phyloP scores from a whole-genome alignment of 2,888 invertebrate species.

The Pseudoips prasinana region DNA sequence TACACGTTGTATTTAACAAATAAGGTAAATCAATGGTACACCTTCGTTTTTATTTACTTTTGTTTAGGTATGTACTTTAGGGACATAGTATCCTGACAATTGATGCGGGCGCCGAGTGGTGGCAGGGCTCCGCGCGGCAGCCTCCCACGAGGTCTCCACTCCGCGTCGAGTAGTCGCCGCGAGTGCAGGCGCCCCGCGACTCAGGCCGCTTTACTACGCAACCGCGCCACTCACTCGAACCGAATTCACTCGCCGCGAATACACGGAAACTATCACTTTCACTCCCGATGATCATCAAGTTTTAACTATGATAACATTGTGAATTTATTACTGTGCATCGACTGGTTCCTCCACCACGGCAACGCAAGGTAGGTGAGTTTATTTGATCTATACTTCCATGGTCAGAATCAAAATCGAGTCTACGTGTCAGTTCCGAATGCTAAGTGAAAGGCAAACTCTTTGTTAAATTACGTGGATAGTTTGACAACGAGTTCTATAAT shows the following conservation, averaged over 20 bases:
- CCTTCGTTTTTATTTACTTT: too few species aligned
- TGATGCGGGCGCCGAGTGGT: slow-evolving; percentile 2
- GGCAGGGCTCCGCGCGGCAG: neutral
- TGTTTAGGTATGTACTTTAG: too few species aligned
- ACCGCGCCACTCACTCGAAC: slow-evolving; percentile 49
- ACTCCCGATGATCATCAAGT: slow-evolving; percentile 44
- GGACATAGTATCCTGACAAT: too few species aligned
- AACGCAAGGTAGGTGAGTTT: slow-evolving; percentile 57
- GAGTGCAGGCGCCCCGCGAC: slow-evolving; percentile 56
- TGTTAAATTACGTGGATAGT: slow-evolving; percentile 64
- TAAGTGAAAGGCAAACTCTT: slow-evolving; percentile 78
- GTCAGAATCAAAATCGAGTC: slow-evolving; percentile 59
- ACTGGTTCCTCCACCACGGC: slow-evolving; percentile 44
- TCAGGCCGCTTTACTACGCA: slow-evolving; percentile 16
- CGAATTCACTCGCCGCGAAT: slow-evolving; percentile 35
- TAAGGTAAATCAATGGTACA: too few species aligned
- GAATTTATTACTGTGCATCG: slow-evolving; percentile 53
- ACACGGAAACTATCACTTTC: slow-evolving; percentile 66
- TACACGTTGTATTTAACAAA: too few species aligned
- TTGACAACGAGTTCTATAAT: slow-evolving; percentile 49
- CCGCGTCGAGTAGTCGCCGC: slow-evolving; percentile 52
- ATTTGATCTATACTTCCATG: slow-evolving; percentile 42
- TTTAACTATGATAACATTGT: slow-evolving; percentile 57
- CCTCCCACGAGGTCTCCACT: slow-evolving; percentile 42
- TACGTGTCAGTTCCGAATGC: slow-evolving; percentile 75